Evolutionary conservation across 2,797 vertebrate genomes (phyloP).

Genomic region (Lepilemur septentrionalis): DNA sequence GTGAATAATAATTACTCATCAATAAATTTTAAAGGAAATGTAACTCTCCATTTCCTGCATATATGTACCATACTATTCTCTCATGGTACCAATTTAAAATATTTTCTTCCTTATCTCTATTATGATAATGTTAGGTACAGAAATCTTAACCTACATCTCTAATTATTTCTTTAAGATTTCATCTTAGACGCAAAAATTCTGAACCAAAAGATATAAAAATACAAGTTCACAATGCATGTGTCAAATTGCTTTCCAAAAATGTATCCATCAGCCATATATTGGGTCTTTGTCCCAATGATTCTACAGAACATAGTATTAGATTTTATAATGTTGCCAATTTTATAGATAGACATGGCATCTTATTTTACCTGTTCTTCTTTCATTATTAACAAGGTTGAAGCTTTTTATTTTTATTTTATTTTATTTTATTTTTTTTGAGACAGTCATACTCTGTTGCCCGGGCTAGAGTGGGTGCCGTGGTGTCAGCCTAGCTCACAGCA

Average conservation of each 20-base stretch:
- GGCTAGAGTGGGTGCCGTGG: no score
- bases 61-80: background rate
- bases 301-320: background rate
- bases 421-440: no score
- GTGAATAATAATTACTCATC: background rate
- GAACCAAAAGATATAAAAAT: background rate
- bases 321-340: background rate
- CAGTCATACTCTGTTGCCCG: no score
- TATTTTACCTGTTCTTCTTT: slow-evolving; percentile 19
- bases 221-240: background rate
- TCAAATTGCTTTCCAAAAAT: background rate
- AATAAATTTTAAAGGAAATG: background rate
- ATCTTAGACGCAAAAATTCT: slow-evolving; percentile 15
- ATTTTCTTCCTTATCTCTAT: background rate
- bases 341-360: background rate
- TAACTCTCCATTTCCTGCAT: background rate
- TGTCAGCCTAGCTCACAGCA: no score
- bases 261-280: background rate
- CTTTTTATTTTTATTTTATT: no score
- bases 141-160: background rate
- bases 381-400: background rate
- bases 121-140: background rate
- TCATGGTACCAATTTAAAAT: background rate
- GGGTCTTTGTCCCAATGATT: background rate
- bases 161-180: background rate